Percentiles rank a stretch among this genome's conserved stretches.
phyloP scores from a whole-genome alignment of 2,888 invertebrate species.

The Hesperia comma region DNA sequence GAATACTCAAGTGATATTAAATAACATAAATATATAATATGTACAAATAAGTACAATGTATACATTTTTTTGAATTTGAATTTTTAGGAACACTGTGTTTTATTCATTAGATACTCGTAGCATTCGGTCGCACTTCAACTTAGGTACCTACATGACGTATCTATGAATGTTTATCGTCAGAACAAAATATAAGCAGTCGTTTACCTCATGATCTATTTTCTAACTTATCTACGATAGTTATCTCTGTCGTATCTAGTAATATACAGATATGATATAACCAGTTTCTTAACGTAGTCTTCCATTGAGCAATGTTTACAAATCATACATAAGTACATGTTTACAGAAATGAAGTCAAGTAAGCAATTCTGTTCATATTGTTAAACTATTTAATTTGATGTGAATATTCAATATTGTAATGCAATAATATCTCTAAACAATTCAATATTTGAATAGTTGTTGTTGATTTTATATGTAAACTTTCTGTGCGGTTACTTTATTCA shows the following conservation, averaged over 20 bases:
- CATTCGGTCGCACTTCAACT: no score
- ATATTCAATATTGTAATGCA: conserved; percentile 5
- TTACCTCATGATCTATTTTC: conserved; percentile 57
- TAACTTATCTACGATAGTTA: conserved; percentile 56
- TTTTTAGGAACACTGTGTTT: no score
- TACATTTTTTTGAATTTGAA: no score
- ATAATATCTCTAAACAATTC: neutral
- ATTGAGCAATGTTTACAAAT: conserved; percentile 67
- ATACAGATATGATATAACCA: conserved; percentile 50
- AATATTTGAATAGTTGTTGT: neutral
- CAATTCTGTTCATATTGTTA: conserved; percentile 14
- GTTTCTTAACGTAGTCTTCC: conserved; percentile 58
- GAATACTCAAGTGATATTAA: no score
- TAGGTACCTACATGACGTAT: no score
- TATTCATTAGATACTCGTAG: no score
- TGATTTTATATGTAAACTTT: neutral
- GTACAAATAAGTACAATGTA: no score
- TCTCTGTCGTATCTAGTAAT: conserved; percentile 60
- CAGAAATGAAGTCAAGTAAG: conserved; percentile 37
- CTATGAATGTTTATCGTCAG: conserved; percentile 37
- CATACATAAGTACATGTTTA: conserved; percentile 28
- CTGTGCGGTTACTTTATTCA: no score
- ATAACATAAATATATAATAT: no score
- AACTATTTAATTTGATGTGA: neutral
- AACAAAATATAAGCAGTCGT: conserved; percentile 43